phyloP scores from a whole-genome alignment of 2,888 invertebrate genomes.

The Drosophila demipolita region DNA sequence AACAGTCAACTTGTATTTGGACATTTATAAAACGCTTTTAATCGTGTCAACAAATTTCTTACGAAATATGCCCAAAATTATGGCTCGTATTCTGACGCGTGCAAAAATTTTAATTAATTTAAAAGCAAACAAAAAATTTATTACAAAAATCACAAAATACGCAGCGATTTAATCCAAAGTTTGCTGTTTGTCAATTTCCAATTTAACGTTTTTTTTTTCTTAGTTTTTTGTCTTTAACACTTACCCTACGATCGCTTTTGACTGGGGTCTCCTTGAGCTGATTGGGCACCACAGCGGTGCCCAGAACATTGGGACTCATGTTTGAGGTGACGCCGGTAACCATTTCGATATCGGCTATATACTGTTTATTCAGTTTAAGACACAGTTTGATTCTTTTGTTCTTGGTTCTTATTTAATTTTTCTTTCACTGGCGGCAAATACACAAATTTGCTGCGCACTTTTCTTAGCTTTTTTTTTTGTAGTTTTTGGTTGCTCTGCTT shows the following conservation, averaged over 20 bases:
- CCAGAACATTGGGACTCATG: constrained; percentile 82
- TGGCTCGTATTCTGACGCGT: background rate
- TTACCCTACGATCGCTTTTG: constrained; percentile 85
- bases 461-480: constrained; percentile 25
- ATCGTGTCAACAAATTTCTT: constrained; percentile 34
- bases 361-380: constrained; percentile 65
- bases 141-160: background rate
- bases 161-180: constrained; percentile 32
- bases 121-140: background rate
- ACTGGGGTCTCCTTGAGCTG: constrained; percentile 81
- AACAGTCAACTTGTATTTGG: constrained; percentile 41
- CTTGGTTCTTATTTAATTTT: constrained; percentile 30
- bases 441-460: constrained; percentile 53
- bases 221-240: constrained; percentile 56
- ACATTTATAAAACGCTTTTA: constrained; percentile 26
- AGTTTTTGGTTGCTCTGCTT: constrained; percentile 31
- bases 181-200: constrained; percentile 18
- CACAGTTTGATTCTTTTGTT: constrained; percentile 58
- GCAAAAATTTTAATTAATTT: background rate
- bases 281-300: constrained; percentile 76
- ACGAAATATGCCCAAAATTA: constrained; percentile 43
- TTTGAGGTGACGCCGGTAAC: constrained; percentile 84
- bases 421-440: constrained; percentile 63
- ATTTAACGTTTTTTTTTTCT: background rate
- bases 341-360: constrained; percentile 78